A percentile compares a stretch with the other conserved stretches of the same genome.
These are phyloP conservation scores for Machimus atricapillus DNA, from an alignment of 2,888 invertebrate genomes.

Conservation along the genomic window DNA sequence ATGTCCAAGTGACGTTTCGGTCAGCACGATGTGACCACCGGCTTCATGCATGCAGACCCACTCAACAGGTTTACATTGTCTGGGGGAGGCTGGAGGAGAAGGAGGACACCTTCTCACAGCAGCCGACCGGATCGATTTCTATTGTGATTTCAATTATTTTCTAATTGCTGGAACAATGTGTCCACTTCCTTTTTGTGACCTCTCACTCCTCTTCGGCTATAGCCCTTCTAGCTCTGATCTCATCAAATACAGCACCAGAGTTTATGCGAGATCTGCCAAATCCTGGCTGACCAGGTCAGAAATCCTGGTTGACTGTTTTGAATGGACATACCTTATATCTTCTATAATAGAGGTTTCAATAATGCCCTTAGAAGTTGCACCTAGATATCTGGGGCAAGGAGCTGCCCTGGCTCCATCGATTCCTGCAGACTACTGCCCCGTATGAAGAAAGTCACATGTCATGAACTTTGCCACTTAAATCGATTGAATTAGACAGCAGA, in stretches of 20 bases:
- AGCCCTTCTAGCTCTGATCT: background rate
- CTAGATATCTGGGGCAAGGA: background rate
- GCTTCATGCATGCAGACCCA: background rate
- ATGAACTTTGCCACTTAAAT: conserved; percentile 43
- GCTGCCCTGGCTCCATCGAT: background rate
- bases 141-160: conserved; percentile 4
- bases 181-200: background rate
- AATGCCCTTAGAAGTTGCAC: background rate
- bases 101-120: background rate
- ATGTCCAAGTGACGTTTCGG: background rate
- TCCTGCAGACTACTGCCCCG: conserved; percentile 16
- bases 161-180: conserved; percentile 5
- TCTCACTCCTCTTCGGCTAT: background rate
- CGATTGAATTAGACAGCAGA: conserved; percentile 41
- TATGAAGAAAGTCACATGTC: conserved; percentile 29
- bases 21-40: background rate
- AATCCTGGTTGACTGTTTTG: background rate
- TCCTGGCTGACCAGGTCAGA: background rate
- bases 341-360: background rate
- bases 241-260: background rate
- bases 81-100: background rate
- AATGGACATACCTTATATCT: background rate
- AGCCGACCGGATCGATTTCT: background rate
- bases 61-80: background rate
- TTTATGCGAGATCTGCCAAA: background rate